These are phyloP conservation scores for Callaeas wilsoni DNA, from an alignment of 2,113 vertebrate species.

Conservation along the genomic window DNA sequence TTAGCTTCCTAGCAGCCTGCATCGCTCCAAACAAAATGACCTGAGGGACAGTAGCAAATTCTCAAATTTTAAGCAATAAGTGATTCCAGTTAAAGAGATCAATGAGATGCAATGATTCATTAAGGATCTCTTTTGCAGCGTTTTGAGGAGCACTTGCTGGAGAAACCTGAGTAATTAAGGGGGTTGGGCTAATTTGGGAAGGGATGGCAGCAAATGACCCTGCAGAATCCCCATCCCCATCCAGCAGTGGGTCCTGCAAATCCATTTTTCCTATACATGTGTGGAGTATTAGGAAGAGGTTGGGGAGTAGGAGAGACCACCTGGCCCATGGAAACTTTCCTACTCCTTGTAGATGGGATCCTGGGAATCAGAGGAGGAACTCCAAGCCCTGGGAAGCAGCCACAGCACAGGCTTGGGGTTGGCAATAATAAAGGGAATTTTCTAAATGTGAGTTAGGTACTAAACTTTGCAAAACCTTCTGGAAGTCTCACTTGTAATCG, in stretches of 20 bases:
- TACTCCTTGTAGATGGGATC: background rate
- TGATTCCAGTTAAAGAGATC: conserved; percentile 37
- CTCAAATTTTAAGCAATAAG: background rate
- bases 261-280: accelerated
- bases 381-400: background rate
- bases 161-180: background rate
- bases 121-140: background rate
- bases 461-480: background rate
- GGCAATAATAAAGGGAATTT: background rate
- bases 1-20: conserved; percentile 1
- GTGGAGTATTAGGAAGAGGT: background rate
- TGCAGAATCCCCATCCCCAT: background rate
- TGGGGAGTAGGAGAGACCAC: background rate
- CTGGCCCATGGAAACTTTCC: background rate
- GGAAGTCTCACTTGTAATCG: background rate
- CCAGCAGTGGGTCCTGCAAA: background rate
- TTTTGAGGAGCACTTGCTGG: background rate
- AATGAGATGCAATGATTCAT: conserved; percentile 33
- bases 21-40: conserved; percentile 27
- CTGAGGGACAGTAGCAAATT: conserved; percentile 15
- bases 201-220: background rate
- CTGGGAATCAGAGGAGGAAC: background rate
- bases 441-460: background rate
- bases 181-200: background rate
- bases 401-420: background rate